These are phyloP conservation scores for Pantherophis guttatus DNA, from an alignment of 2,113 vertebrate genomes.

Conservation along the genomic window DNA sequence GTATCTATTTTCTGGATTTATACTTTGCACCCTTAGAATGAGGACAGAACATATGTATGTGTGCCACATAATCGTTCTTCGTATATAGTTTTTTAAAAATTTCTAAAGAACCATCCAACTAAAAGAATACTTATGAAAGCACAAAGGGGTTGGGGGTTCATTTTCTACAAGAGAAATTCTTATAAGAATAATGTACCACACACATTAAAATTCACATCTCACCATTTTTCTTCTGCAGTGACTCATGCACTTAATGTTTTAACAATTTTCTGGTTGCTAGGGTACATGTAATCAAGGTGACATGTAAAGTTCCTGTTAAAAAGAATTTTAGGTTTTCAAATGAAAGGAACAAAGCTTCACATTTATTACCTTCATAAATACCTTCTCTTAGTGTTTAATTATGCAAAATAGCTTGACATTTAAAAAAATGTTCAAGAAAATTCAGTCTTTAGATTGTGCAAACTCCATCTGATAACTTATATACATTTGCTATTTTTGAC, in stretches of 20 bases:
- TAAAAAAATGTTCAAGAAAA: slow-evolving; percentile 49
- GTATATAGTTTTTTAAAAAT: neutral
- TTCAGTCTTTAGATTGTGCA: slow-evolving; percentile 13
- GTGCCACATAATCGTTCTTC: neutral
- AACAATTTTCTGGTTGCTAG: slow-evolving; percentile 61
- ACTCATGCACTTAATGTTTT: slow-evolving; percentile 47
- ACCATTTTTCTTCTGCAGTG: slow-evolving; percentile 18
- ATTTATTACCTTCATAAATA: slow-evolving; percentile 42
- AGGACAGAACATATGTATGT: neutral
- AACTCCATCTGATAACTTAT: neutral
- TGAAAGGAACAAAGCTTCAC: slow-evolving; percentile 28
- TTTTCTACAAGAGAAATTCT: slow-evolving; percentile 5
- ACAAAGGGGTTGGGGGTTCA: slow-evolving; percentile 25
- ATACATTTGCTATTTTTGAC: slow-evolving; percentile 45
- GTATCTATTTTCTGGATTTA: neutral
- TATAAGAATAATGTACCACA: slow-evolving; percentile 22
- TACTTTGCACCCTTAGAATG: neutral
- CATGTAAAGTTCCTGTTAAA: slow-evolving; percentile 49
- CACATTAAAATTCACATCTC: slow-evolving; percentile 31
- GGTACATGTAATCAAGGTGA: slow-evolving; percentile 54
- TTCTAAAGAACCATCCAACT: neutral
- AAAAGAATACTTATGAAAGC: neutral
- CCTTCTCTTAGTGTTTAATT: slow-evolving; percentile 29
- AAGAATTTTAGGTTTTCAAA: slow-evolving; percentile 33
- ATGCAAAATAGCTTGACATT: slow-evolving; percentile 44